Evolutionary conservation across 2,888 invertebrate genomes (phyloP), one percentile per base, ranked within the genome.

Genomic region (Dicranocentrus wangi): DNA sequence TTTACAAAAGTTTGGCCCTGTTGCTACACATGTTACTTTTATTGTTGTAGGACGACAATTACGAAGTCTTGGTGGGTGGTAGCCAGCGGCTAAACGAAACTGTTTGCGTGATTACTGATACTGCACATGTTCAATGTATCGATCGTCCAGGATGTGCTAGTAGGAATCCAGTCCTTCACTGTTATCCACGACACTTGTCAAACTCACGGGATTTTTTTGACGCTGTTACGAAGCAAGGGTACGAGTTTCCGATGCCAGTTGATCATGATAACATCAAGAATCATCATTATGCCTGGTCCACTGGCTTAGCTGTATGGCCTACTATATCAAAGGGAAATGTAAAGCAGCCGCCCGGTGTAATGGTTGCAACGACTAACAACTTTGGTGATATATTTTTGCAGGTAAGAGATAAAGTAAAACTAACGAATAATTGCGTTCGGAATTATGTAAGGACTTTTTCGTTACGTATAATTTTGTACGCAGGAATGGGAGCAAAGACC

Each of bases 371-470:
- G 19, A 19, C 61, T 15, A 86, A 86, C 70, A 53, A 75, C 51
- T 86, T 78, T 53, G 86, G 86, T 8, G 86, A 86, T 73, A 39
- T 86, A n/a, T 86, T 85, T 78, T 79, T 70, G 42, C 86, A 86
- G 84, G 86, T 86, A 58, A 13, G 27, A 55, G 8, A 51, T 51
- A n/a, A n/a, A n/a, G n/a, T n/a, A n/a, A n/a, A n/a, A 5, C 5
- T 39, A 39, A 39, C n/a, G 39, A 5, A 39, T 13, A 39, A 39
- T 39, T 39, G 39, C 13, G 39, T 39, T 39, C 7, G 39, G 39
- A 5, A 39, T 39, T 8, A 39, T n/a, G 47, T 10, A 47, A 3
- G 2, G 15, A 10, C 10, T 32, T 32, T 32, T 32, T 32, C 10
- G 32, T 32, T 47, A 10, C n/a, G 15, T 47, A 47, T 47, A 5